These are phyloP conservation scores for Pteronura brasiliensis DNA, from an alignment of 2,113 vertebrate genomes.

Conservation along the genomic window DNA sequence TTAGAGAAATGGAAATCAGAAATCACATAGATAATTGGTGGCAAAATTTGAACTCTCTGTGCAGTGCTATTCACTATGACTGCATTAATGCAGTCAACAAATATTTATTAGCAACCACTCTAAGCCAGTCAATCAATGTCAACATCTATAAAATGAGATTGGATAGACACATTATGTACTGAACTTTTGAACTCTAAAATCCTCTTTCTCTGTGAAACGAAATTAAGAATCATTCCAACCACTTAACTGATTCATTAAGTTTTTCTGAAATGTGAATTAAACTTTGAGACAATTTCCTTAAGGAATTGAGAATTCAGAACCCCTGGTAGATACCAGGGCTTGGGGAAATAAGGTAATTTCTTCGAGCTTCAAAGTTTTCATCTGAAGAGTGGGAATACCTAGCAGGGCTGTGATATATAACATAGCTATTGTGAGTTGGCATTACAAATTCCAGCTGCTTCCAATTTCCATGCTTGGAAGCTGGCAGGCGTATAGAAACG, in stretches of 20 bases:
- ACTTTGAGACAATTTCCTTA: neutral
- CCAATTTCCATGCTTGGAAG: rapidly evolving
- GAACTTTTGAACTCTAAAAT: neutral
- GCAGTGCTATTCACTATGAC: neutral
- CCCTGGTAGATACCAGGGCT: rapidly evolving
- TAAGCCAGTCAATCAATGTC: constrained; percentile 40
- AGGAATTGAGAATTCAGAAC: neutral
- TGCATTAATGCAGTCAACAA: constrained; percentile 24
- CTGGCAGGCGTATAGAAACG: rapidly evolving
- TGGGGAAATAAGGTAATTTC: neutral
- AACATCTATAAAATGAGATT: constrained; percentile 10
- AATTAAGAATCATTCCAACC: neutral
- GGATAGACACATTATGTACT: neutral
- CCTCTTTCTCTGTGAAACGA: neutral
- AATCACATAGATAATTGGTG: constrained; percentile 49
- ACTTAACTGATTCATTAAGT: neutral
- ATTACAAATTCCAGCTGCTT: neutral
- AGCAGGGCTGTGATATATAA: rapidly evolving
- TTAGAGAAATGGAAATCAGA: constrained; percentile 43
- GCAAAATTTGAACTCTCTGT: constrained; percentile 27
- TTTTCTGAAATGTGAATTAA: constrained; percentile 1
- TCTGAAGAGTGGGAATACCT: neutral
- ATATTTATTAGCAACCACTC: neutral
- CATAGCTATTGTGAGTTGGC: neutral
- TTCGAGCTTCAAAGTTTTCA: neutral